A percentile compares a stretch with the other conserved stretches of the same genome.
These are phyloP conservation scores for Diadegma fenestrale DNA, from an alignment of 2,888 invertebrate genomes.

Conservation along the genomic window DNA sequence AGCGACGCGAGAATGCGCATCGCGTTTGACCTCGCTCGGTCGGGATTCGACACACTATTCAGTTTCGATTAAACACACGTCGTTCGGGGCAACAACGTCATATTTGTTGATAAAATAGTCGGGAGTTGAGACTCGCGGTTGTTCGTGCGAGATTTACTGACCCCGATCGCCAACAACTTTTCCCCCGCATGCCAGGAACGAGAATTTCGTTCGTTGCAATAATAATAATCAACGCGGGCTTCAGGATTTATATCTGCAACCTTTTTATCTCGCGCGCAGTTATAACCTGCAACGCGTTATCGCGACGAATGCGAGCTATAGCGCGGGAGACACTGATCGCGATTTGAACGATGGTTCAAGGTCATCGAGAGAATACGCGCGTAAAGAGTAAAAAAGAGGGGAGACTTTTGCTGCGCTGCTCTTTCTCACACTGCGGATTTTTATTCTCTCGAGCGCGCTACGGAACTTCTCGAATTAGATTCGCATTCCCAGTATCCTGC, in stretches of 20 bases:
- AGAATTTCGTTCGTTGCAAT: neutral
- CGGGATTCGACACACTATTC: slow-evolving; percentile 36
- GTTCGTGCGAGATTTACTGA: slow-evolving; percentile 21
- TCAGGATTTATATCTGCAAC: slow-evolving; percentile 3
- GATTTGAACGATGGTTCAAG: slow-evolving; percentile 52
- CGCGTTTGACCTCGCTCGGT: slow-evolving; percentile 53
- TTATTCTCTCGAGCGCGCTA: slow-evolving; percentile 5
- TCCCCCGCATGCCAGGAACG: neutral
- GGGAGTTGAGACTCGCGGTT: neutral
- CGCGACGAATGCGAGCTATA: neutral
- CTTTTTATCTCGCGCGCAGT: neutral
- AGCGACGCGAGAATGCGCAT: slow-evolving; percentile 11
- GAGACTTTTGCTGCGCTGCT: neutral
- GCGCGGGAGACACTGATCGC: slow-evolving; percentile 15
- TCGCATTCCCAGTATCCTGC: slow-evolving; percentile 17
- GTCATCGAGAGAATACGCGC: slow-evolving; percentile 4
- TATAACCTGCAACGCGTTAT: neutral
- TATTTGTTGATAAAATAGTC: slow-evolving; percentile 53
- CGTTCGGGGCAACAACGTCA: slow-evolving; percentile 76
- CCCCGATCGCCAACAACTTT: slow-evolving; percentile 1
- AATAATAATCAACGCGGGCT: neutral
- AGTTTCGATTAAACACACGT: slow-evolving; percentile 79
- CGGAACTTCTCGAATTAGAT: slow-evolving; percentile 56
- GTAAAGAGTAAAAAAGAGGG: neutral
- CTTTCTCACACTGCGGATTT: slow-evolving; percentile 30